Conservation (phyloP, 2,797 vertebrate species). For the Molothrus ater region DNA sequence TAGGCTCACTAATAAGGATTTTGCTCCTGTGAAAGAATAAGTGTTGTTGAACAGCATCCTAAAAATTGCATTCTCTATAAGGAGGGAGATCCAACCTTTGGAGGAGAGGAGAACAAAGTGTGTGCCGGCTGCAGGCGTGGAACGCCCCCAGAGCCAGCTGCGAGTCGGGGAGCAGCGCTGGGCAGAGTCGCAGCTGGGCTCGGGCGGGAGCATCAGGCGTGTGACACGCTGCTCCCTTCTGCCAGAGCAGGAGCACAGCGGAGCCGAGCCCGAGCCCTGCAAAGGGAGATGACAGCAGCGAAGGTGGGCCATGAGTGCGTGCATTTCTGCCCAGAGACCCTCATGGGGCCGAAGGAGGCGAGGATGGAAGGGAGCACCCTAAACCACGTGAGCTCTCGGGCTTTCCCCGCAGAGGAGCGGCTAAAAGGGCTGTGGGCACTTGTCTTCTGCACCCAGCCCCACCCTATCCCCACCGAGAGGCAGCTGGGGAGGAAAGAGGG, state of each 20-base stretch:
- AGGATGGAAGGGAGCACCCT: not conserved
- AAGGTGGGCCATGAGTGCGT: not conserved
- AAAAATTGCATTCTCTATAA: not conserved
- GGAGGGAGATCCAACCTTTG: not conserved
- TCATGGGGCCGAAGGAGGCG: not conserved
- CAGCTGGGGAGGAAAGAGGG: not conserved
- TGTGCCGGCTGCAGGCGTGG: not conserved
- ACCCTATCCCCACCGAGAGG: not conserved
- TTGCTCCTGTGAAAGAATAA: not conserved
- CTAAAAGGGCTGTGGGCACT: not conserved
- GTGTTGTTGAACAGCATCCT: not conserved
- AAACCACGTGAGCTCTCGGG: rapidly evolving
- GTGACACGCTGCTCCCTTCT: not conserved
- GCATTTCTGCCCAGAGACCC: not conserved
- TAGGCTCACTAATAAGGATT: not conserved
- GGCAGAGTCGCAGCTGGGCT: not conserved
- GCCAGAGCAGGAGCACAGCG: not conserved
- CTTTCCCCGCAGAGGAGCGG: not conserved
- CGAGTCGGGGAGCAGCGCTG: not conserved
- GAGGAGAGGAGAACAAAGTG: not conserved
- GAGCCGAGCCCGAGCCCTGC: not conserved
- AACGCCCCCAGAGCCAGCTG: not conserved
- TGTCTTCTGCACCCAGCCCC: not conserved
- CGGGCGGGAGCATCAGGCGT: not conserved
- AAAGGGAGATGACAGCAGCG: not conserved